Evolutionary conservation across 2,888 invertebrate species (phyloP).

Genomic region (Drosophila anomalata): DNA sequence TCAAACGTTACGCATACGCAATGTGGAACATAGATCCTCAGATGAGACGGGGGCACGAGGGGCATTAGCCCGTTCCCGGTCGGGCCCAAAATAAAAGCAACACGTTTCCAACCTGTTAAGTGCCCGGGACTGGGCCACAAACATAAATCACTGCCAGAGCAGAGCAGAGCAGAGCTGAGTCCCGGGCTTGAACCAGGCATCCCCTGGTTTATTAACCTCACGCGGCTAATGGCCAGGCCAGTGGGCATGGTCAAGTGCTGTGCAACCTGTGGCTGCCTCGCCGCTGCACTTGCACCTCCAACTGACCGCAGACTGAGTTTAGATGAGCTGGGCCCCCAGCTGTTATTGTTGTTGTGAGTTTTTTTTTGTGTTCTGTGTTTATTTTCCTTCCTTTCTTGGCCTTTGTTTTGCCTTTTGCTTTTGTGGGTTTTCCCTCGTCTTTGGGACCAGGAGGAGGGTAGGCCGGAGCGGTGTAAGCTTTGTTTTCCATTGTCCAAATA

Average conservation of each 20-base stretch:
- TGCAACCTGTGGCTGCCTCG: constrained; percentile 43
- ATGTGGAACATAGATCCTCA: constrained; percentile 36
- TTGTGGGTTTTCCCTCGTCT: constrained; percentile 45
- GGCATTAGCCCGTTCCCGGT: constrained; percentile 34
- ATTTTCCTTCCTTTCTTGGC: constrained; percentile 20
- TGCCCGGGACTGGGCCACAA: constrained; percentile 68
- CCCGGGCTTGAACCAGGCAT: constrained; percentile 14
- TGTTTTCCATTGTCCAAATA: constrained; percentile 73
- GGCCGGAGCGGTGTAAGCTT: constrained; percentile 43
- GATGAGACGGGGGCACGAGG: constrained; percentile 1
- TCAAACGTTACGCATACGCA: constrained; percentile 63
- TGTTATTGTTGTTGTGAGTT: constrained; percentile 34
- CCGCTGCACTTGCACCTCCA: constrained; percentile 69
- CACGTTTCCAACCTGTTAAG: constrained; percentile 65
- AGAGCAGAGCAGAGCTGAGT: constrained; percentile 11
- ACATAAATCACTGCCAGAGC: constrained; percentile 65
- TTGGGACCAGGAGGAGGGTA: constrained; percentile 6
- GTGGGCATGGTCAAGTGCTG: constrained; percentile 55
- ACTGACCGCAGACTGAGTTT: constrained; percentile 41
- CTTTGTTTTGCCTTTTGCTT: constrained; percentile 35
- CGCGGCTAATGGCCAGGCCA: constrained; percentile 38
- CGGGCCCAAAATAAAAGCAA: constrained; percentile 51
- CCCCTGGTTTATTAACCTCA: constrained; percentile 68
- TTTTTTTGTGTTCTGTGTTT: constrained; percentile 20
- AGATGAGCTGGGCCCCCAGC: constrained; percentile 27